Base-by-base conservation (phyloP, 2,113 vertebrate genomes). In the Ramphastos sulfuratus region DNA sequence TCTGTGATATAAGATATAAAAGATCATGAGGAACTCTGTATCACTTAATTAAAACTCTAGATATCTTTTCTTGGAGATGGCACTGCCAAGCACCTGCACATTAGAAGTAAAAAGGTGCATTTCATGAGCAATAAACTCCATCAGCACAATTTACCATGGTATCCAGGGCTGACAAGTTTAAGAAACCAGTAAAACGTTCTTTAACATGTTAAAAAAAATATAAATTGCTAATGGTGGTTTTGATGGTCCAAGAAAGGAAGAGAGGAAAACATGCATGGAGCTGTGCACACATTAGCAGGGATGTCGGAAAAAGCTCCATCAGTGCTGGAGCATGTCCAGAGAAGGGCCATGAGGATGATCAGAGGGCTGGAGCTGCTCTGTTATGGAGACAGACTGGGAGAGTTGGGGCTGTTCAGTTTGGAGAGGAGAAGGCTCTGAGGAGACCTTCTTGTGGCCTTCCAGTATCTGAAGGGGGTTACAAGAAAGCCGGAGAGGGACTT, bases 41-140 rank as follows among this genome's bases (percentile, higher is more conserved):
- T 59, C 85, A 89, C 52, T 87, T 82, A 1, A 59, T 89, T 85
- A 74, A 46, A 82, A 80, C 74, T 65, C 27, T 65, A 44, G 12
- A 7, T 67, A 24, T 81, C 20, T 84, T 84, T 82, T 90, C 33
- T 69, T 69, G 27, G 31, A n/a, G 37, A 46, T 24, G 58, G 14
- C 73, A 58, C 31, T n/a, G 48, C 58, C 44, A 82, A 66, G 48
- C 33, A 66, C 20, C 48, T 58, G 48, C 33, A 66, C 20, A 54
- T 58, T 84, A 54, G 50, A 75, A 84, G 0, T 54, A 55, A 73
- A 79, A 92, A 82, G 33, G 21, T 65, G 27, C 60, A 67, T 81
- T 90, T 90, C 28, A 48, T 25, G 37, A 95, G 79, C 92, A 76
- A 66, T 70, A 91, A 92, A 91, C 24, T 63, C 35, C 79, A 70